Conservation (phyloP, 1,140 invertebrate species). For the Helicorthomorpha holstii region DNA sequence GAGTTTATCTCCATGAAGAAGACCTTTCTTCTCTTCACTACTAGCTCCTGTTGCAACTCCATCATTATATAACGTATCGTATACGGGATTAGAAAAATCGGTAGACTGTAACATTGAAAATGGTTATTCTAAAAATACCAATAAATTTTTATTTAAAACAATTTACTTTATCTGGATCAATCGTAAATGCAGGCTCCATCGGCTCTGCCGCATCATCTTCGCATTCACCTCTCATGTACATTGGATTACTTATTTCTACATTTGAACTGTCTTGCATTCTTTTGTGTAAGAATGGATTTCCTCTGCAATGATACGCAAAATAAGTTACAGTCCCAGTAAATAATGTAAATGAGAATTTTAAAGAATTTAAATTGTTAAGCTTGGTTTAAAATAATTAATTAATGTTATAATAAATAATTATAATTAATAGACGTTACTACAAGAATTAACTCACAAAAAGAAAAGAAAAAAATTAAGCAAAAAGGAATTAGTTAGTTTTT, state of each 20-base stretch:
- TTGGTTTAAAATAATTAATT: no score
- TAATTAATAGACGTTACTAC: no score
- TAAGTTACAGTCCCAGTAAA: neutral
- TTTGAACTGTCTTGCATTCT: constrained; percentile 50
- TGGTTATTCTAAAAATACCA: constrained; percentile 3
- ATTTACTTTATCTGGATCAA: constrained; percentile 39
- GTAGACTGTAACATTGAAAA: constrained; percentile 30
- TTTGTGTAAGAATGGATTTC: constrained; percentile 52
- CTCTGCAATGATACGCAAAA: constrained; percentile 24
- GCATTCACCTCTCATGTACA: constrained; percentile 48
- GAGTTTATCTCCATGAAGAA: constrained; percentile 24
- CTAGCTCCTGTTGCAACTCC: constrained; percentile 27
- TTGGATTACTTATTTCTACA: constrained; percentile 65
- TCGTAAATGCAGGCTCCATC: constrained; percentile 30
- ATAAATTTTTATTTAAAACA: constrained; percentile 1
- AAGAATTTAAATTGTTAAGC: neutral
- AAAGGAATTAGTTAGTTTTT: no score
- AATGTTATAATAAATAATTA: no score
- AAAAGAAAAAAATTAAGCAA: no score
- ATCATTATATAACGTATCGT: constrained; percentile 52
- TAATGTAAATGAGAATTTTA: constrained; percentile 1
- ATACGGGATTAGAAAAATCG: constrained; percentile 69
- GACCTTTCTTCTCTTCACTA: constrained; percentile 35
- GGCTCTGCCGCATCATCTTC: constrained; percentile 41
- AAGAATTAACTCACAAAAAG: no score